Conservation (phyloP, 2,888 invertebrate genomes). For the Conops quadrifasciatus region DNA sequence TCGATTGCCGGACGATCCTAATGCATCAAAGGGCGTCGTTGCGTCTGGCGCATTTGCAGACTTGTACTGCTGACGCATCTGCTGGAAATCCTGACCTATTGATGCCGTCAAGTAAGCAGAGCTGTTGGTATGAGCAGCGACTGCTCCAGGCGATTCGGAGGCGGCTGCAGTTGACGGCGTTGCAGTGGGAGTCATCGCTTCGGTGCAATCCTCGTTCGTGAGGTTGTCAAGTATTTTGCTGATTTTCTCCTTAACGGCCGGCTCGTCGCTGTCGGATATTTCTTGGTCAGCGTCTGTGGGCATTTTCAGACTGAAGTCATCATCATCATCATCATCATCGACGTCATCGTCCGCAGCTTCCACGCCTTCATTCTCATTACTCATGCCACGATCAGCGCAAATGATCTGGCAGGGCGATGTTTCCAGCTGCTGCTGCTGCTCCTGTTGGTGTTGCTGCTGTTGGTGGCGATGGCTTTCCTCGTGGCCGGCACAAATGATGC, state of each 20-base stretch:
- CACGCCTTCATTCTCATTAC: conserved; percentile 19
- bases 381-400: conserved; percentile 27
- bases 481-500: conserved; percentile 29
- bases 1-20: not conserved
- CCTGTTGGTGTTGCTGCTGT: conserved; percentile 8
- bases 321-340: conserved; percentile 58
- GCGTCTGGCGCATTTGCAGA: not conserved
- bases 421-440: conserved; percentile 27
- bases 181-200: conserved; percentile 51
- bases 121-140: not conserved
- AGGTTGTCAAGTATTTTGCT: conserved; percentile 61
- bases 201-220: conserved; percentile 61
- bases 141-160: not conserved
- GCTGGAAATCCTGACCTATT: conserved; percentile 4
- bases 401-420: conserved; percentile 28
- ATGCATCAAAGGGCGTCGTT: not conserved
- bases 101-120: not conserved
- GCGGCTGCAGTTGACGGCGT: not conserved
- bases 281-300: conserved; percentile 57
- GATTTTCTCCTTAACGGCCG: conserved; percentile 61
- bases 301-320: conserved; percentile 60
- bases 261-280: conserved; percentile 60
- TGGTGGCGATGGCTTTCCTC: not conserved
- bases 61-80: conserved; percentile 2
- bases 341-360: conserved; percentile 47